phyloP scores from a whole-genome alignment of 2,888 invertebrate species.

The Leptinotarsa haldemani region DNA sequence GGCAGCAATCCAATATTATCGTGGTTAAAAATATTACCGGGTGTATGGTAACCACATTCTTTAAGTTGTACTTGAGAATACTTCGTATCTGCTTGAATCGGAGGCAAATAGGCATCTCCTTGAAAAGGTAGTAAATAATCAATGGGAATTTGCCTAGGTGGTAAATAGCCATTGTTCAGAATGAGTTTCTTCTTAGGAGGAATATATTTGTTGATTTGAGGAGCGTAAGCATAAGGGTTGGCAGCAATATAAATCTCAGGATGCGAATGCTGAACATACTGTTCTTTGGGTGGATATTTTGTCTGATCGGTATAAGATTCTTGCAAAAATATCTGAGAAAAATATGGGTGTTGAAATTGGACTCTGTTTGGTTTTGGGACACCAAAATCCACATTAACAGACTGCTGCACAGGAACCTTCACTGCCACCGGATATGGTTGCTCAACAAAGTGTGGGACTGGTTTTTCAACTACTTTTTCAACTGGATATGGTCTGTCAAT shows the following conservation, averaged over 20 bases:
- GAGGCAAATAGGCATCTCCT: constrained; percentile 1
- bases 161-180: constrained; percentile 41
- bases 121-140: constrained; percentile 44
- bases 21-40: neutral
- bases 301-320: neutral
- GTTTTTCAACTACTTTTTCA: constrained; percentile 69
- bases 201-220: constrained; percentile 48
- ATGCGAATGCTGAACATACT: constrained; percentile 32
- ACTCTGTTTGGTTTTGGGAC: constrained; percentile 38
- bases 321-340: neutral
- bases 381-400: constrained; percentile 39
- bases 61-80: no score
- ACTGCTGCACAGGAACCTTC: constrained; percentile 48
- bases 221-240: constrained; percentile 49
- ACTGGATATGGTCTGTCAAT: constrained; percentile 66
- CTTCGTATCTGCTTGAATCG: neutral
- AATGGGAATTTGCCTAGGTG: constrained; percentile 40
- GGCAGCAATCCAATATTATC: constrained; percentile 70
- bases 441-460: constrained; percentile 68
- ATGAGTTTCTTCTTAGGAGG: constrained; percentile 46
- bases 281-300: constrained; percentile 1
- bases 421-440: constrained; percentile 64
- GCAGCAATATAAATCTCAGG: constrained; percentile 32
- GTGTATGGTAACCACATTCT: no score
- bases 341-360: neutral